These are phyloP conservation scores for Aldabrachelys gigantea DNA, from an alignment of 2,113 vertebrate species.

Conservation along the genomic window DNA sequence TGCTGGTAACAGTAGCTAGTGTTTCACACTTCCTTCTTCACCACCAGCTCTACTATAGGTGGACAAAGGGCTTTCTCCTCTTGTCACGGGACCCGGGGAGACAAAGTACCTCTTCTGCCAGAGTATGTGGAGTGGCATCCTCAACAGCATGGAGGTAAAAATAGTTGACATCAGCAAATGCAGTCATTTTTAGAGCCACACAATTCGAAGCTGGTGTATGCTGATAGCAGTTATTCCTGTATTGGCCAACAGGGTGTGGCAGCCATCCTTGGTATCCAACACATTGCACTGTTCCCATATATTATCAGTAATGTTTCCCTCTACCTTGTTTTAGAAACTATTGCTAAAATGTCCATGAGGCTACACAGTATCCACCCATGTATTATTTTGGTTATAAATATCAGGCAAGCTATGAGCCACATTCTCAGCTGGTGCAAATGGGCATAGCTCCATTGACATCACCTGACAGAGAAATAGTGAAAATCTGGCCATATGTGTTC, in stretches of 20 bases:
- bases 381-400: background rate
- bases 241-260: fast-evolving
- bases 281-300: background rate
- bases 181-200: background rate
- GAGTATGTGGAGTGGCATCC: conserved; percentile 11
- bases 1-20: conserved; percentile 25
- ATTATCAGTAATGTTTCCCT: background rate
- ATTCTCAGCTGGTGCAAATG: background rate
- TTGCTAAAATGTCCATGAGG: fast-evolving
- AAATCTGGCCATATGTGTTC: fast-evolving
- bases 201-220: background rate
- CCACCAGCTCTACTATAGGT: background rate
- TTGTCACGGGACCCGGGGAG: conserved; percentile 30
- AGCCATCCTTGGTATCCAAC: background rate
- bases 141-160: conserved; percentile 53
- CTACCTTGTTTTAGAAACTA: background rate
- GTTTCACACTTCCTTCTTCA: conserved; percentile 42
- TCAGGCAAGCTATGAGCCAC: background rate
- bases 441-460: background rate
- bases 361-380: background rate
- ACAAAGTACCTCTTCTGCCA: conserved; percentile 63
- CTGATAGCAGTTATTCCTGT: conserved; percentile 30
- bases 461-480: background rate
- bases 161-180: conserved; percentile 43
- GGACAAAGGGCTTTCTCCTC: conserved; percentile 54